Evolutionary conservation across 2,888 invertebrate genomes (phyloP).

Genomic region (Drosophila greeni): DNA sequence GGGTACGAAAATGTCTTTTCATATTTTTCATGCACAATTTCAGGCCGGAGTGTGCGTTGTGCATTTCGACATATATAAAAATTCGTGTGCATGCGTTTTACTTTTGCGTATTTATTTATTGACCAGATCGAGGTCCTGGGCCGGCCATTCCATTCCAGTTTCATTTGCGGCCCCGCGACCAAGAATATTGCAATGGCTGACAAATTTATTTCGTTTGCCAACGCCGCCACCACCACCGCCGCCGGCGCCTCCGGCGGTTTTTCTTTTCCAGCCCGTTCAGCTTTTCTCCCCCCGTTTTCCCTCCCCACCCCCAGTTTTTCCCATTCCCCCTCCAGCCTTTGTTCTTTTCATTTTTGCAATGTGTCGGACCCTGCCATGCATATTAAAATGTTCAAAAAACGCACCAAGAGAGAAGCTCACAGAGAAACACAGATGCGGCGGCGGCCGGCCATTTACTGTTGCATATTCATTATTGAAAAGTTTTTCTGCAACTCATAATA

Average conservation of each 20-base stretch:
- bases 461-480: slow-evolving; percentile 60
- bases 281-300: no score
- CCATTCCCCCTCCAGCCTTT: slow-evolving; percentile 16
- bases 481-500: slow-evolving; percentile 42
- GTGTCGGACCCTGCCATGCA: slow-evolving; percentile 68
- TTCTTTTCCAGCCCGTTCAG: slow-evolving; percentile 14
- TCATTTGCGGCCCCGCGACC: slow-evolving; percentile 51
- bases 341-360: slow-evolving; percentile 55
- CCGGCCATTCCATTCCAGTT: slow-evolving; percentile 28
- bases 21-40: slow-evolving; percentile 52
- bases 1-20: slow-evolving; percentile 50
- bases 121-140: slow-evolving; percentile 54
- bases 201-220: slow-evolving; percentile 68
- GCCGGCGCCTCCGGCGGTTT: slow-evolving; percentile 56
- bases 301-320: no score
- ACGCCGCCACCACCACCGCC: slow-evolving; percentile 57
- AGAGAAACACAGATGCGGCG: slow-evolving; percentile 15
- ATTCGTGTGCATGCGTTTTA: slow-evolving; percentile 25
- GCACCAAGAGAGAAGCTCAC: slow-evolving; percentile 11
- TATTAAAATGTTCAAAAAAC: slow-evolving; percentile 67
- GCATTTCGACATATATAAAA: slow-evolving; percentile 33
- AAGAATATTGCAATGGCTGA: slow-evolving; percentile 73
- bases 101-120: slow-evolving; percentile 64
- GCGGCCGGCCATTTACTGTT: slow-evolving; percentile 57
- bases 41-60: slow-evolving; percentile 21